phyloP scores from a whole-genome alignment of 2,113 vertebrate species.

The Machaerirhynchus nigripectus region DNA sequence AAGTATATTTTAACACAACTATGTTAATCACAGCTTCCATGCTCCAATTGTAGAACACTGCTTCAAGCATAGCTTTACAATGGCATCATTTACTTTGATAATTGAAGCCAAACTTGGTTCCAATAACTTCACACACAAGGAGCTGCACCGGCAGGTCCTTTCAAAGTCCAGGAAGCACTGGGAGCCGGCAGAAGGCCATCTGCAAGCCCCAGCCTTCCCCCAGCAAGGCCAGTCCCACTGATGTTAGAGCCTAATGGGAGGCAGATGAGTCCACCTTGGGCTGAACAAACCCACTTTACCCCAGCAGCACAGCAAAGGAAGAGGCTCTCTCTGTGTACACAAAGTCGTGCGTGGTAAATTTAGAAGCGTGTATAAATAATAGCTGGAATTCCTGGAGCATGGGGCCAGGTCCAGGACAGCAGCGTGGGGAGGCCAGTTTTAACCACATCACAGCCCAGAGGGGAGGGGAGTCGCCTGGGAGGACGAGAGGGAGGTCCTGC shows the following conservation, averaged over 20 bases:
- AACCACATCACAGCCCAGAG: background rate
- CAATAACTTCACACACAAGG: conserved; percentile 74
- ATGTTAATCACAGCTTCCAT: background rate
- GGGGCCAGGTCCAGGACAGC: conserved; percentile 19
- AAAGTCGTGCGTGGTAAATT: background rate
- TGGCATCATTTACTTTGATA: conserved; percentile 78
- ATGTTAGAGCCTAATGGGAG: conserved; percentile 52
- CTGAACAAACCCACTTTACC: background rate
- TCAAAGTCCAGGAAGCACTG: conserved; percentile 80
- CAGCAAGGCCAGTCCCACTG: conserved; percentile 69
- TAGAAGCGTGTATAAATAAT: conserved; percentile 40
- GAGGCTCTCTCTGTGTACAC: background rate
- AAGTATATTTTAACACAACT: conserved; percentile 18
- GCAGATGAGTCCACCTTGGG: conserved; percentile 46
- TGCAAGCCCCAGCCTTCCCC: conserved; percentile 73
- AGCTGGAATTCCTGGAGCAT: conserved; percentile 40
- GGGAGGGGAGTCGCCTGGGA: background rate
- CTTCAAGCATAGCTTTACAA: conserved; percentile 63
- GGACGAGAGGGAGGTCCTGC: background rate
- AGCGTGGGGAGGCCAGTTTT: background rate
- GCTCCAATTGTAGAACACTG: conserved; percentile 32
- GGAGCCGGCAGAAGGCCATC: conserved; percentile 76
- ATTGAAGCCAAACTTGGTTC: conserved; percentile 78
- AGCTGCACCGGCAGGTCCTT: conserved; percentile 72
- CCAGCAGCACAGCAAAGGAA: background rate